These are phyloP conservation scores for Torymus auratus DNA, from an alignment of 2,888 invertebrate species.

Conservation along the genomic window DNA sequence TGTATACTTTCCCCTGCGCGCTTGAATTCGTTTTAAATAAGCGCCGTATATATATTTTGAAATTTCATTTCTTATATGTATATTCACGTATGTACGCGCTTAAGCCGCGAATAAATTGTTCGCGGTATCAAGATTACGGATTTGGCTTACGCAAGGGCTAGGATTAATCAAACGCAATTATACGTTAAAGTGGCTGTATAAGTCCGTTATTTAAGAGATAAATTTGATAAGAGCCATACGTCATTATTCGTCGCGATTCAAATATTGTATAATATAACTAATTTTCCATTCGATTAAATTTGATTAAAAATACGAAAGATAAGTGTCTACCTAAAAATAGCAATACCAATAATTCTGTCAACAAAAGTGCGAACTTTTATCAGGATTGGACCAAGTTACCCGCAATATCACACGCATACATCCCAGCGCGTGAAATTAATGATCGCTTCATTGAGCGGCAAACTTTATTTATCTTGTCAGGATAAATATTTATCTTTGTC, in stretches of 20 bases:
- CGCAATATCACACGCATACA: too few relatives aligned
- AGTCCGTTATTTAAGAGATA: too few relatives aligned
- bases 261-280: too few relatives aligned
- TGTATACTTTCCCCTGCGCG: not conserved
- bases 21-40: constrained; percentile 4
- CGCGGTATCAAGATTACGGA: not conserved
- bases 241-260: too few relatives aligned
- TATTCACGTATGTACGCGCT: not conserved
- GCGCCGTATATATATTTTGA: not conserved
- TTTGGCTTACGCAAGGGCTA: too few relatives aligned
- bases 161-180: too few relatives aligned
- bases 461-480: constrained; percentile 69
- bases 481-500: constrained; percentile 74
- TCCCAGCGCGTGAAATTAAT: constrained; percentile 43
- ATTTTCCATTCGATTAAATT: too few relatives aligned
- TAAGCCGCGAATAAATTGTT: not conserved
- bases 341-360: not conserved
- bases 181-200: too few relatives aligned
- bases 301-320: too few relatives aligned
- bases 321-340: too few relatives aligned
- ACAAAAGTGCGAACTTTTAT: constrained; percentile 7
- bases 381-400: not conserved
- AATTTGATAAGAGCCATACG: too few relatives aligned
- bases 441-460: constrained; percentile 62
- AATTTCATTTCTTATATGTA: not conserved